Percentiles rank a stretch among this genome's conserved stretches.
These are phyloP conservation scores for Sebastes trivittatus DNA, from an alignment of 2,797 vertebrate species.

Conservation along the genomic window DNA sequence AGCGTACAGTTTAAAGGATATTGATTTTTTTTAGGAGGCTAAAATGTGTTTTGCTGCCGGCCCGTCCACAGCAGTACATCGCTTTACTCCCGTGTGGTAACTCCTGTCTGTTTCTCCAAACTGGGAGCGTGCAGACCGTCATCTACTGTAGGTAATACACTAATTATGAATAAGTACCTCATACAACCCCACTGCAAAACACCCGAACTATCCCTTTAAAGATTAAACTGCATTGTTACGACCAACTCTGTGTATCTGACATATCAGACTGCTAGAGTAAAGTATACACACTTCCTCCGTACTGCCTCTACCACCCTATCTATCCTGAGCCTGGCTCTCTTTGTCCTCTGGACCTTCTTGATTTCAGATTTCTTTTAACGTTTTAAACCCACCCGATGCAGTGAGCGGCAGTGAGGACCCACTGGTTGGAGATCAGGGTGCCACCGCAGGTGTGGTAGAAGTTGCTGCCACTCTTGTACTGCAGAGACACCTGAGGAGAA, in stretches of 20 bases:
- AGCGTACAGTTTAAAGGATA: no score
- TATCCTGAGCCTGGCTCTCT: background rate
- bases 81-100: rapidly evolving
- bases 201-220: background rate
- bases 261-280: background rate
- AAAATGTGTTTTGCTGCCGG: no score
- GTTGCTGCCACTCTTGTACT: slow-evolving; percentile 74
- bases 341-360: background rate
- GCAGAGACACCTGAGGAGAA: slow-evolving; percentile 85
- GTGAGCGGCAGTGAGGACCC: slow-evolving; percentile 92
- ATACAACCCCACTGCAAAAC: no score
- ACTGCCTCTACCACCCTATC: background rate
- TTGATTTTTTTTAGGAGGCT: no score
- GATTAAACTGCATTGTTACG: background rate
- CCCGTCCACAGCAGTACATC: no score
- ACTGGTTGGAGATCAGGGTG: slow-evolving; percentile 83
- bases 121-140: no score
- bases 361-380: background rate
- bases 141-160: no score
- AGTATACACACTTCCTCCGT: background rate
- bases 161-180: no score
- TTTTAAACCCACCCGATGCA: slow-evolving; percentile 85
- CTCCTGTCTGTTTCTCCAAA: no score
- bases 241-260: background rate
- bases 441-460: slow-evolving; percentile 89